Evolutionary conservation across 1,140 invertebrate genomes (phyloP), one percentile per base, ranked within the genome.

Genomic region (Aporrectodea caliginosa): DNA sequence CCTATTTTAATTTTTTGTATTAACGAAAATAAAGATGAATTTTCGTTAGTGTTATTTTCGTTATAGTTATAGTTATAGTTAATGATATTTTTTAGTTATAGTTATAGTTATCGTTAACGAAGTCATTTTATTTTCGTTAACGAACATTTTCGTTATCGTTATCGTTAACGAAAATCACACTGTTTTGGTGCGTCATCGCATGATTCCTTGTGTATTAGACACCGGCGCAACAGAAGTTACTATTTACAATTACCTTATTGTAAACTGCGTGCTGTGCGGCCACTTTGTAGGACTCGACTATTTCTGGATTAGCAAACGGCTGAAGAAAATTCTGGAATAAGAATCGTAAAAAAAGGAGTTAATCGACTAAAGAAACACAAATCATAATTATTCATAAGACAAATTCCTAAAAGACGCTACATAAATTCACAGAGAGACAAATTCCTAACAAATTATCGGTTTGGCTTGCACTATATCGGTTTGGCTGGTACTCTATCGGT

Each of bases 251-350:
- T n/a, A 87, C 85, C 83, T 86, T 84, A 81, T 84, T 85, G 2
- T 82, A 78, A 14, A 86, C 82, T 29, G 84, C 83, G 35, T 85
- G 83, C 69, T 84, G 79, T 12, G 84, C 84, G 71, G 82, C 82
- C 27, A 79, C 78, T 80, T 35, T 83, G 30, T 84, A 85, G 16
- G 83, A 81, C 33, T 87, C 87, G 1, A 90, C 84, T 35, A 88
- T 79, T 69, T 88, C 85, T 29, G 86, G 86, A 80, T 86, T 88
- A 30, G 90, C 83, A 80, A 93, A 91, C 1, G 92, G 92, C 80
- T 92, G 91, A 82, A 93, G 84, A 82, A 93, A 92, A 86, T 92
- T 90, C 91, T 93, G 85, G 2, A 89, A 86, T n/a, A n/a, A n/a
- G n/a, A n/a, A n/a, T n/a, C n/a, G n/a, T n/a, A n/a, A n/a, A n/a